Evolutionary conservation across 2,113 vertebrate species (phyloP).

Genomic region (Blennius ocellaris): DNA sequence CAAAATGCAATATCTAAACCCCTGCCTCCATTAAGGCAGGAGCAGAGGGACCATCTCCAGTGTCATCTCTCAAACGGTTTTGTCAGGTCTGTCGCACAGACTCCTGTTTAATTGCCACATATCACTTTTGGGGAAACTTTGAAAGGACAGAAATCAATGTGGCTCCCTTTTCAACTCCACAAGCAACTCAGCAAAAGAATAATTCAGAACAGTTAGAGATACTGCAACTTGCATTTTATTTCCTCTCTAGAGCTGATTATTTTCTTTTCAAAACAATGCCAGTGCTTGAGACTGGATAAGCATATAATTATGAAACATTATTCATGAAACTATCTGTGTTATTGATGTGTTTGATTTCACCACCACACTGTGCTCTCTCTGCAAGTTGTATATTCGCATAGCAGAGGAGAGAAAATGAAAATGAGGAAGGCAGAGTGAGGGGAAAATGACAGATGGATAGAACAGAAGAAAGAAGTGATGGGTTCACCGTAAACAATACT

Average conservation of each 20-base stretch:
- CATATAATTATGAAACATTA: constrained; percentile 11
- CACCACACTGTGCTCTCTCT: background rate
- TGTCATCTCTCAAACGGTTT: constrained; percentile 69
- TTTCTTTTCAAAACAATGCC: background rate
- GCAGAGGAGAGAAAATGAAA: constrained; percentile 25
- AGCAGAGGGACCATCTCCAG: constrained; percentile 47
- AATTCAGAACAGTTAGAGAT: constrained; percentile 17
- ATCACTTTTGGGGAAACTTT: constrained; percentile 62
- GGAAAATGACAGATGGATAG: constrained; percentile 46
- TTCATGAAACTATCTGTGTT: background rate
- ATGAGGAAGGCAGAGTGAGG: constrained; percentile 24
- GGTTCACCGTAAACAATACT: constrained; percentile 60
- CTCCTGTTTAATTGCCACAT: constrained; percentile 58
- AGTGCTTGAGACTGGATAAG: constrained; percentile 4
- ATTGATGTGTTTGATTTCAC: constrained; percentile 2
- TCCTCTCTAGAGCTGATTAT: background rate
- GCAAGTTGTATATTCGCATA: constrained; percentile 2
- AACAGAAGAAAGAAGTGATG: constrained; percentile 43
- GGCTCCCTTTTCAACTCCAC: constrained; percentile 11
- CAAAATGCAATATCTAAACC: constrained; percentile 70
- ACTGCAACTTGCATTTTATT: constrained; percentile 12
- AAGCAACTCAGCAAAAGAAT: constrained; percentile 31
- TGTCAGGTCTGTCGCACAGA: constrained; percentile 62
- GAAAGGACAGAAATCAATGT: constrained; percentile 67
- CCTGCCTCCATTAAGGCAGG: constrained; percentile 52